Evolutionary conservation across 2,888 invertebrate species (phyloP), one percentile per base, ranked within the genome.

Genomic region (Calliopum simillimum): DNA sequence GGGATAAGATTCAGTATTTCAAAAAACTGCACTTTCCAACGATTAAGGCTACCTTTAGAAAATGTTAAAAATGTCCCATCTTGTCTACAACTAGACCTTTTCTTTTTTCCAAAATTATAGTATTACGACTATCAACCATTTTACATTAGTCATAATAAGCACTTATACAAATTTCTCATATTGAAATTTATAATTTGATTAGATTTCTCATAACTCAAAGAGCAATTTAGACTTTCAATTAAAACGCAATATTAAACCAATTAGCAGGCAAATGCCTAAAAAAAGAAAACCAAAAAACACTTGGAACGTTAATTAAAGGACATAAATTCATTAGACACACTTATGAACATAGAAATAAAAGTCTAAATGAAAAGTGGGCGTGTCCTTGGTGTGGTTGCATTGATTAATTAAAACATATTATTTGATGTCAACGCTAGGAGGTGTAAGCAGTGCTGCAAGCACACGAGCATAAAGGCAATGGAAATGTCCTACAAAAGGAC

Each of bases 331-430:
- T 61, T 61, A 61, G 16, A 13, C 23, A 12, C 43, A 8, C 16
- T 61, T 23, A 14, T 19, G 44, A 44, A 16, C 46, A n/a, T 14
- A n/a, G 41, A 4, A 23, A 21, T 16, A 21, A 23, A 55, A n/a
- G n/a, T n/a, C n/a, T n/a, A n/a, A n/a, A n/a, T n/a, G n/a, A n/a
- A 19, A 19, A 13, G 47, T 8, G 25, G 67, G 67, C 67, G 67
- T 67, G 66, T 66, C 56, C 33, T 13, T 44, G 58, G 67, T 67
- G 67, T 58, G 66, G 66, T 67, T 67, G 51, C 66, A 47, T n/a
- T 59, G 58, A 67, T 67, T 67, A 67, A 67, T 67, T 67, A 67
- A 67, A 67, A 67, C 67, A 47, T 67, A 67, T 67, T 58, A 58
- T 67, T 44, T 56, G 44, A 19, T 44, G 59, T 59, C 49, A 55